phyloP scores from a whole-genome alignment of 2,888 invertebrate species.

The Platerodrilus igneus region DNA sequence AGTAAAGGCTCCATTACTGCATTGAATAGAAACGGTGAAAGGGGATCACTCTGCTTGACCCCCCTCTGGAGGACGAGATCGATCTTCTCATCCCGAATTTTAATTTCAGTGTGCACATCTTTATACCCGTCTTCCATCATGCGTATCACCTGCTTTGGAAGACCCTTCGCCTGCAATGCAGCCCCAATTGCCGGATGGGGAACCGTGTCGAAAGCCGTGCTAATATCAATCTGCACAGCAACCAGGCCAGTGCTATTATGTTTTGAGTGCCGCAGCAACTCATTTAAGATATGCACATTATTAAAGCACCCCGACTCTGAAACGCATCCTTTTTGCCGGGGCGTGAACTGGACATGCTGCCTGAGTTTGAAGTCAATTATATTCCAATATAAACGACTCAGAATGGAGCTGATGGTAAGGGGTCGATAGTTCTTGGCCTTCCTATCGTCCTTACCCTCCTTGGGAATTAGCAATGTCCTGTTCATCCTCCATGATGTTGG shows the following conservation, averaged over 20 bases:
- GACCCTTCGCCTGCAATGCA: slow-evolving; percentile 36
- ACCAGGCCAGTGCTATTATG: slow-evolving; percentile 31
- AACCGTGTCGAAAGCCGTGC: slow-evolving; percentile 45
- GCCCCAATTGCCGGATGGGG: slow-evolving; percentile 30
- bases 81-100: slow-evolving; percentile 20
- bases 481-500: too few relatives aligned
- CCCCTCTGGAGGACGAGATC: slow-evolving; percentile 36
- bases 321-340: background rate
- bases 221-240: slow-evolving; percentile 43
- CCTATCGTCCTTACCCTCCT: too few relatives aligned
- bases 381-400: too few relatives aligned
- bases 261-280: too few relatives aligned
- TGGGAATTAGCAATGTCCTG: too few relatives aligned
- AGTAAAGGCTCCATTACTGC: slow-evolving; percentile 34
- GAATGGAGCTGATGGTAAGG: too few relatives aligned
- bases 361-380: too few relatives aligned
- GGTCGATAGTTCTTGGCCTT: too few relatives aligned
- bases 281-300: too few relatives aligned
- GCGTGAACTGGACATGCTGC: too few relatives aligned
- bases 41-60: slow-evolving; percentile 44
- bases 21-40: slow-evolving; percentile 35
- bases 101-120: slow-evolving; percentile 35
- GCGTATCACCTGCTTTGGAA: slow-evolving; percentile 34
- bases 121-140: slow-evolving; percentile 39
- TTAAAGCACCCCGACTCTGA: too few relatives aligned